Percentiles rank a stretch among this genome's conserved stretches.
Conservation (phyloP, 2,888 invertebrate genomes). For the Hipparchia sbordonii region DNA sequence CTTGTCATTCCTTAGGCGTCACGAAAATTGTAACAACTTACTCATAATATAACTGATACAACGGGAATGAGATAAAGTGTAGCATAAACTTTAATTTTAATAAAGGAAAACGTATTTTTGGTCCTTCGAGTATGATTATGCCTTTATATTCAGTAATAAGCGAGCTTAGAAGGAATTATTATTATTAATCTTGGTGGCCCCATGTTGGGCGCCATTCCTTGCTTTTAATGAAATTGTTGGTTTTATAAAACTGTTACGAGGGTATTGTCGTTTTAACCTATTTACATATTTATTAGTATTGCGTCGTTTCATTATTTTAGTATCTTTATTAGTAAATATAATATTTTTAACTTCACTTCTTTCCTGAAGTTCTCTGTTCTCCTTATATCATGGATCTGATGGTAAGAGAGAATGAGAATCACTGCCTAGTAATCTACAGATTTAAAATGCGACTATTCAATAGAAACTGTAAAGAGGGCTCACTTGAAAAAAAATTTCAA, state of each 20-base stretch:
- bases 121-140: conserved; percentile 14
- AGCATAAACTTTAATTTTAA: neutral
- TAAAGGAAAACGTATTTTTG: neutral
- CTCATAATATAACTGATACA: no score
- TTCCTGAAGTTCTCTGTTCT: neutral
- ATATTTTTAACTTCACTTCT: neutral
- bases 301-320: neutral
- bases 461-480: no score
- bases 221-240: conserved; percentile 46
- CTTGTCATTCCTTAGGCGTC: no score
- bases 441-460: no score
- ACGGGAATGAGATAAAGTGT: no score
- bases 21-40: no score
- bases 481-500: neutral
- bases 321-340: neutral
- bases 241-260: conserved; percentile 5
- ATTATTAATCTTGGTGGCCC: conserved; percentile 58
- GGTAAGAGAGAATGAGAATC: no score
- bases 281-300: neutral
- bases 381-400: neutral
- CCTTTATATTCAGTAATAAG: conserved; percentile 29
- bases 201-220: conserved; percentile 62
- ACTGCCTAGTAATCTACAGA: no score
- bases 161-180: conserved; percentile 51
- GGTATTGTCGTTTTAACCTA: neutral